These are phyloP conservation scores for Herpailurus yagouaroundi DNA, from an alignment of 2,113 vertebrate genomes.

Conservation along the genomic window DNA sequence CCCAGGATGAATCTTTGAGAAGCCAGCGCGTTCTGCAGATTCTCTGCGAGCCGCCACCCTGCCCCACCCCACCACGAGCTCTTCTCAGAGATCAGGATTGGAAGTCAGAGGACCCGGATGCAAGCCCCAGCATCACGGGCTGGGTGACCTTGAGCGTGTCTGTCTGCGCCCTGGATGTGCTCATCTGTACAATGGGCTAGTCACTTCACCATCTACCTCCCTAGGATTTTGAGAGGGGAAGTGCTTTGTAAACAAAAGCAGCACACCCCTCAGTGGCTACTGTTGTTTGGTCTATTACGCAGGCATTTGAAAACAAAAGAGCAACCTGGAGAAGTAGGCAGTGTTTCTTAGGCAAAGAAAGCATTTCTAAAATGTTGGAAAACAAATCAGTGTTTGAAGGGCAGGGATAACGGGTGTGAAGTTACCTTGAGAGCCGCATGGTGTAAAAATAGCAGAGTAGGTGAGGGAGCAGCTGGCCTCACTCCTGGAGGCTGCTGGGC, in stretches of 20 bases:
- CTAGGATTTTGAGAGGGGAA: not conserved
- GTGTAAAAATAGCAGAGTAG: constrained; percentile 59
- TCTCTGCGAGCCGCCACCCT: not conserved
- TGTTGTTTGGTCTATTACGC: not conserved
- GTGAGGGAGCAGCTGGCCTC: constrained; percentile 66
- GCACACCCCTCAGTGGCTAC: not conserved
- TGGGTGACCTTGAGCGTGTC: not conserved
- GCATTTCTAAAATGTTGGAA: constrained; percentile 43
- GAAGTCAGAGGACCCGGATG: not conserved
- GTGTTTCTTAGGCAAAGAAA: not conserved
- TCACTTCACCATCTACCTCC: not conserved
- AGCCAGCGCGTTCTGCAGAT: not conserved
- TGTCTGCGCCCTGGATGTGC: not conserved
- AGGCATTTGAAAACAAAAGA: not conserved
- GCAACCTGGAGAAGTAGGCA: not conserved
- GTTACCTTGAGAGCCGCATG: constrained; percentile 13
- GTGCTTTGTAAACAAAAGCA: not conserved
- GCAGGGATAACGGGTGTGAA: constrained; percentile 57
- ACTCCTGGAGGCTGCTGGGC: constrained; percentile 47
- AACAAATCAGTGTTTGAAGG: constrained; percentile 63
- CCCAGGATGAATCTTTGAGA: not conserved
- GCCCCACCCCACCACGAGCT: not conserved
- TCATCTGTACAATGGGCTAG: not conserved
- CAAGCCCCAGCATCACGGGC: not conserved
- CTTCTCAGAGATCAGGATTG: not conserved